Evolutionary conservation across 35 echinoderm and acorn worm genomes (phyloP), one percentile per base, ranked within the genome.

Genomic region (Apostichopus japonicus): DNA sequence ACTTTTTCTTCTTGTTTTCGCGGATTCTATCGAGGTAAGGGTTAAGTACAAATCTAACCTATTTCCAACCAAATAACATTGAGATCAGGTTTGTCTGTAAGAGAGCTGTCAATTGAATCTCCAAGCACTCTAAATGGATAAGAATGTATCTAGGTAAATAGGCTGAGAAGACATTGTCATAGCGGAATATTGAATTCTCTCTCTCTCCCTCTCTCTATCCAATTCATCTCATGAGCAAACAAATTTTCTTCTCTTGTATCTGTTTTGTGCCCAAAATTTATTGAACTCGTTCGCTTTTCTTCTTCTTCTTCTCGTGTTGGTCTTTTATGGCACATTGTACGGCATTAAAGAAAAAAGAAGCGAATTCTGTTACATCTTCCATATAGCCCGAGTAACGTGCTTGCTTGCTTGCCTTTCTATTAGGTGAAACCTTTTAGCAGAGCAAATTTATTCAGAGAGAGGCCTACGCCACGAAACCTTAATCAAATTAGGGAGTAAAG

Each of bases 361-460:
- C 53, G 81, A 84, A 84, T 84, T 84, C 81, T 84, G 81, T 84
- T 84, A 84, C 81, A 84, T 84, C 54, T 84, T n/a, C 56, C 57
- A 84, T 23, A 84, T 19, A 57, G 81, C 24, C 81, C 17, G 27
- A 84, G 81, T 57, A 84, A 84, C 81, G 81, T 24, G 54, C 55
- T 57, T 58, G 44, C 79, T 83, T 24, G 27, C 80, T 84, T 57
- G 23, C 54, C 54, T 75, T 75, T 75, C 71, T 84, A 84, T 57
- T 84, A 54, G 81, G 81, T 23, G 81, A 84, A 84, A 84, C 81
- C 81, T 84, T 84, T 84, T 84, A 84, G 81, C 81, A 53, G 81
- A 84, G 81, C 81, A 84, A 84, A 84, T 84, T 84, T 84, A 84
- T 84, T 84, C 81, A 84, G 81, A 55, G 81, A 84, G 81, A 84